Base-by-base conservation (phyloP, 2,797 vertebrate genomes). In the Hippoglossus hippoglossus region DNA sequence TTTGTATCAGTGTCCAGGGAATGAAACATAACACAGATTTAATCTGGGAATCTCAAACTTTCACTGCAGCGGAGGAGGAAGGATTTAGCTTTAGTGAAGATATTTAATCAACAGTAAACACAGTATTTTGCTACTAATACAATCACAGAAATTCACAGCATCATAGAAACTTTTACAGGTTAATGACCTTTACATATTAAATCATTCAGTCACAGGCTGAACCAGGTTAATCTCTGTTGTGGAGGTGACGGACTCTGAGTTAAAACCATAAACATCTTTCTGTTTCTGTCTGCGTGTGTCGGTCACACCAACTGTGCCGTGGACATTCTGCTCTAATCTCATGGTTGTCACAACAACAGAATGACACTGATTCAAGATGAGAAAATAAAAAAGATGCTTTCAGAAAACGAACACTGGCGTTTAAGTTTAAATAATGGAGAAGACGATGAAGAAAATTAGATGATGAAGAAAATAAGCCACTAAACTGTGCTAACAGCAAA, bases 251-350 rank as follows among this genome's bases (percentile, higher is more conserved):
- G 49, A 83, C 86, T 88, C 56, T 6, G 70, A 65, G 71, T 74
- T 88, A 83, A 87, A 68, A 81, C 86, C 74, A 26, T 85, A 87
- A 93, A 89, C 89, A 89, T 61, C n/a, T 58, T 54, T 62, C 25
- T 77, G 52, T 61, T 71, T 67, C 66, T 63, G 67, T 69, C 31
- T 62, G 64, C 10, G 34, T 51, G 21, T 65, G 36, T 76, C 34
- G 36, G 55, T 51, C 75, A 73, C 69, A 71, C 71, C 55, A 46
- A 36, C 49, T 13, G 36, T 55, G 56, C 66, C 16, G 21, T 61
- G 63, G 55, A 63, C 68, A 67, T 70, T 67, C 71, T 56, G 39
- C 41, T 63, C 18, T 79, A 79, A 89, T 87, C 87, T 71, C 28
- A 41, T 44, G 0, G 39, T 26, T 21, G 75, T 61, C 73, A 64